phyloP scores from a whole-genome alignment of 2,113 vertebrate genomes.

The Butorides virescens region DNA sequence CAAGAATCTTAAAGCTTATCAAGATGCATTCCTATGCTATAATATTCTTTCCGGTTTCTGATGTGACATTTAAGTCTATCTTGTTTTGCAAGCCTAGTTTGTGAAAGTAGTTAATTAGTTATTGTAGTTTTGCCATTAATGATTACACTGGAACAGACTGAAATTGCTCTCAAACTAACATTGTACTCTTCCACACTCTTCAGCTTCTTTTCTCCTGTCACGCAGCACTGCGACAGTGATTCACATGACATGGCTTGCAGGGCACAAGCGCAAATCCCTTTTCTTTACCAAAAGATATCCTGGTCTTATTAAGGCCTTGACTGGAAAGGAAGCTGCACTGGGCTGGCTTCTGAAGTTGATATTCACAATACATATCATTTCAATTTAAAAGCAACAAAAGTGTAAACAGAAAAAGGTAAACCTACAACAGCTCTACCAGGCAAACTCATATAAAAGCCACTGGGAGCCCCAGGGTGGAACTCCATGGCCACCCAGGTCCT shows the following conservation, averaged over 20 bases:
- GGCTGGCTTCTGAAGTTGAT: not conserved
- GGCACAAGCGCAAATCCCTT: not conserved
- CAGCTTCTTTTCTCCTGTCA: not conserved
- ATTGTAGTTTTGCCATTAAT: not conserved
- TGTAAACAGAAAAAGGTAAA: not conserved
- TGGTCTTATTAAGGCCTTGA: not conserved
- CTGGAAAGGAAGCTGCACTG: not conserved
- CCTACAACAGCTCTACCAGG: not conserved
- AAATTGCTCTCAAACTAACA: not conserved
- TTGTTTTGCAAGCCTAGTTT: not conserved
- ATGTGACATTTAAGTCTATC: not conserved
- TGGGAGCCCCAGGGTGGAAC: not conserved
- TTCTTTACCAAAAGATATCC: not conserved
- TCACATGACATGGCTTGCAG: not conserved
- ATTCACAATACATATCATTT: accelerated
- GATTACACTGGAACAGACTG: not conserved
- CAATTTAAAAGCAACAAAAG: not conserved
- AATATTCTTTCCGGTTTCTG: not conserved
- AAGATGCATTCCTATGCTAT: accelerated
- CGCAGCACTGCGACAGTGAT: too few relatives aligned
- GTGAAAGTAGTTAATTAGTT: not conserved
- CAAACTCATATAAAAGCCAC: not conserved
- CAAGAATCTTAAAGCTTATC: not conserved
- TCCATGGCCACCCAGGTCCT: not conserved
- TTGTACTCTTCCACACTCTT: not conserved